phyloP scores from a whole-genome alignment of 2,113 vertebrate genomes.

The Nematolebias whitei region DNA sequence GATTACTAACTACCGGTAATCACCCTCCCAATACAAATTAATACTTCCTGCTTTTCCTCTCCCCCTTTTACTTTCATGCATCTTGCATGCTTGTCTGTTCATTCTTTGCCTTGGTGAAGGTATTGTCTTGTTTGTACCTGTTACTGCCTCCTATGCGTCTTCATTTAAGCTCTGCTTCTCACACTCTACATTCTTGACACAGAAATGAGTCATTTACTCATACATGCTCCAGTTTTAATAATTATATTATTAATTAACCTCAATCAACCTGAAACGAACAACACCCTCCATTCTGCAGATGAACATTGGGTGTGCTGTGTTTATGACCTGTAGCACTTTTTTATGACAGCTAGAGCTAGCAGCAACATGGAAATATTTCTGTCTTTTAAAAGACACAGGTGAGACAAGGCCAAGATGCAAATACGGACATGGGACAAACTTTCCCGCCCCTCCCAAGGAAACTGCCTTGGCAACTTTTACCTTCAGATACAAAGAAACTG shows the following conservation, averaged over 20 bases:
- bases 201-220: too few species aligned
- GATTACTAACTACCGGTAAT: background rate
- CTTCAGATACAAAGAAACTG: background rate
- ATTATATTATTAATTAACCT: too few species aligned
- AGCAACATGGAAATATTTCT: slow-evolving; percentile 9
- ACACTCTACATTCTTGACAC: too few species aligned
- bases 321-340: background rate
- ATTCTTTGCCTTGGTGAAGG: too few species aligned
- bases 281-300: too few species aligned
- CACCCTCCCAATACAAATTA: background rate
- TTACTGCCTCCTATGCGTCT: background rate
- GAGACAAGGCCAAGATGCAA: slow-evolving; percentile 9
- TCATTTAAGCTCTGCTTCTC: background rate
- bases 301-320: background rate
- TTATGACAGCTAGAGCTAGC: too few species aligned
- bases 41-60: background rate
- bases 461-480: background rate
- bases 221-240: too few species aligned
- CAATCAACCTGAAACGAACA: too few species aligned
- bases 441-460: background rate
- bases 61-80: background rate
- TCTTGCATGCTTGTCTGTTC: background rate
- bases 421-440: slow-evolving; percentile 12
- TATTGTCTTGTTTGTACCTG: too few species aligned
- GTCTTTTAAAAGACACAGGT: too few species aligned